These are phyloP conservation scores for Sthenelais limicola DNA, from an alignment of 2,888 invertebrate genomes.

Conservation along the genomic window DNA sequence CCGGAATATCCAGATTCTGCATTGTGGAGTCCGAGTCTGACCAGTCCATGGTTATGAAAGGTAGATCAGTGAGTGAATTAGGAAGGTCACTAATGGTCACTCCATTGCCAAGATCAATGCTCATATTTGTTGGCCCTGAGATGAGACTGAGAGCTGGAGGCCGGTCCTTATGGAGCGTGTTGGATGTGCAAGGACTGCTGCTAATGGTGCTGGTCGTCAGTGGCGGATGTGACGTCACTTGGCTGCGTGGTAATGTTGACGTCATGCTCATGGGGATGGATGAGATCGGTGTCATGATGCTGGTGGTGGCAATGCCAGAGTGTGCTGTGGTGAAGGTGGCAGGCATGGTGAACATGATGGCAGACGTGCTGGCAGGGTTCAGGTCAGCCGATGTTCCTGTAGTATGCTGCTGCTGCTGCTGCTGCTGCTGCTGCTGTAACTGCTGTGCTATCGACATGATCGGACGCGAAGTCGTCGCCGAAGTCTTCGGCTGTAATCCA, in stretches of 20 bases:
- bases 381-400: not conserved
- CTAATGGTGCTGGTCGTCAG: not conserved
- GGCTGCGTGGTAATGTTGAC: not conserved
- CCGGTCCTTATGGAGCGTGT: conserved; percentile 11
- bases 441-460: not conserved
- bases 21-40: conserved; percentile 45
- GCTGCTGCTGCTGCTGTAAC: not conserved
- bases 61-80: conserved; percentile 38
- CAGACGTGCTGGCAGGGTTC: not conserved
- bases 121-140: conserved; percentile 29
- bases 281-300: conserved; percentile 32
- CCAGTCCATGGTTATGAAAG: conserved; percentile 49
- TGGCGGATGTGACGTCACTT: conserved; percentile 18
- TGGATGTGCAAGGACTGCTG: not conserved
- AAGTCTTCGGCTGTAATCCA: not conserved
- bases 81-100: conserved; percentile 24
- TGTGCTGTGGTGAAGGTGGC: conserved; percentile 1
- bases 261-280: conserved; percentile 3
- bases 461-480: not conserved
- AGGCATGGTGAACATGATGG: conserved; percentile 14
- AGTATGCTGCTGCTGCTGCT: conserved; percentile 2
- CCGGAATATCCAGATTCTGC: conserved; percentile 42
- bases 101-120: not conserved
- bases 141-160: conserved; percentile 36
- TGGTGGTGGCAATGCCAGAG: conserved; percentile 20